Base-by-base conservation (phyloP, 2,797 vertebrate species). In the Phalanger gymnotis region DNA sequence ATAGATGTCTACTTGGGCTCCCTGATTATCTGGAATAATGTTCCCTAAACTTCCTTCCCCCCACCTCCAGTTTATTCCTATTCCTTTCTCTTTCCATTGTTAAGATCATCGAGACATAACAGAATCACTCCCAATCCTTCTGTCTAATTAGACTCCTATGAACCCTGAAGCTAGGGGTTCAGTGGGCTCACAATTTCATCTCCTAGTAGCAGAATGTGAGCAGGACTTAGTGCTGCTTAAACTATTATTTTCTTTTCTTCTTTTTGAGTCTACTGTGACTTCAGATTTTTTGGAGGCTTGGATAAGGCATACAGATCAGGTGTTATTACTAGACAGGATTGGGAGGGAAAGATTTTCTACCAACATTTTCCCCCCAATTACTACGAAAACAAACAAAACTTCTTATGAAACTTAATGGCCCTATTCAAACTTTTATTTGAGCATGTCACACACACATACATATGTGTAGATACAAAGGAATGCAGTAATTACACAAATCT, bases 371-470 rank as follows among this genome's bases (percentile, higher is more conserved):
- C 57, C n/a, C n/a, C 19, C 91, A 73, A 54, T 90, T 93, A 95
- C 90, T 52, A 96, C 54, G 91, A 94, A 95, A 97, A 47, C 94
- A 96, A 95, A 92, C 93, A 95, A 22, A 34, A 93, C 93, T 53
- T 7, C 55, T 61, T 90, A 92, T 94, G 90, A 95, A 93, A 94
- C 81, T 90, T 94, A 95, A 96, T 55, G 92, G 93, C 27, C n/a
- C 52, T 57, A 56, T 96, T 97, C 87, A 94, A 90, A 91, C 53
- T 47, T 92, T 53, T 95, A 94, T 52, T 89, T 40, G 16, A 0
- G 73, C 90, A 90, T 66, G 92, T 91, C 89, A 2, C 57, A 93
- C 93, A 93, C 92, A 34, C 90, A 28, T 94, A 66, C n/a, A 90
- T 92, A 92, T 93, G 55, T 66, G 51, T 55, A 94, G 27, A 90